Conservation (phyloP, 2,888 invertebrate species). For the Exocentrus adspersus region DNA sequence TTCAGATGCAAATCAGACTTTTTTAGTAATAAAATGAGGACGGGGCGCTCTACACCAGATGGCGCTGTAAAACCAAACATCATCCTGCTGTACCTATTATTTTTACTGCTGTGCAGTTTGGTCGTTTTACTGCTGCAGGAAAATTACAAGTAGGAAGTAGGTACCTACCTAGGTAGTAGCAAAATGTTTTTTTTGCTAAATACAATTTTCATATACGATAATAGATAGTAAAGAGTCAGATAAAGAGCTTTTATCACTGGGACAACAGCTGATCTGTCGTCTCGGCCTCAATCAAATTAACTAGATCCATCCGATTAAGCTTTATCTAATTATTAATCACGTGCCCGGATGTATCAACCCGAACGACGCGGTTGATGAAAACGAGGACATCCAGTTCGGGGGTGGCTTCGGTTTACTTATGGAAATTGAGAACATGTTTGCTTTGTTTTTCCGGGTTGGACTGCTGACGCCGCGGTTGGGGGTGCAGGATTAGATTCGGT, state of each 20-base stretch:
- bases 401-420: slow-evolving; percentile 4
- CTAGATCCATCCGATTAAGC: slow-evolving; percentile 27
- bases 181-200: neutral
- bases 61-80: slow-evolving; percentile 1
- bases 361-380: neutral
- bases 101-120: neutral
- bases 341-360: slow-evolving; percentile 11
- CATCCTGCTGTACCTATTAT: neutral
- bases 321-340: slow-evolving; percentile 31
- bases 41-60: neutral
- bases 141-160: too few relatives aligned
- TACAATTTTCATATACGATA: neutral
- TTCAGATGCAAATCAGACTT: slow-evolving; percentile 14
- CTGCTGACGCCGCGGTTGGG: neutral
- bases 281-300: slow-evolving; percentile 27
- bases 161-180: too few relatives aligned
- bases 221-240: neutral
- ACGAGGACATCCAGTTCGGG: neutral
- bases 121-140: too few relatives aligned
- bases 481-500: neutral
- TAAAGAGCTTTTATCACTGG: neutral
- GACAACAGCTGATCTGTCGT: slow-evolving; percentile 25
- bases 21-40: slow-evolving; percentile 7
- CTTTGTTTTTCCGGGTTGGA: neutral
- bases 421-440: slow-evolving; percentile 6